Evolutionary conservation across 2,113 vertebrate genomes (phyloP).

Genomic region (Scortum barcoo): DNA sequence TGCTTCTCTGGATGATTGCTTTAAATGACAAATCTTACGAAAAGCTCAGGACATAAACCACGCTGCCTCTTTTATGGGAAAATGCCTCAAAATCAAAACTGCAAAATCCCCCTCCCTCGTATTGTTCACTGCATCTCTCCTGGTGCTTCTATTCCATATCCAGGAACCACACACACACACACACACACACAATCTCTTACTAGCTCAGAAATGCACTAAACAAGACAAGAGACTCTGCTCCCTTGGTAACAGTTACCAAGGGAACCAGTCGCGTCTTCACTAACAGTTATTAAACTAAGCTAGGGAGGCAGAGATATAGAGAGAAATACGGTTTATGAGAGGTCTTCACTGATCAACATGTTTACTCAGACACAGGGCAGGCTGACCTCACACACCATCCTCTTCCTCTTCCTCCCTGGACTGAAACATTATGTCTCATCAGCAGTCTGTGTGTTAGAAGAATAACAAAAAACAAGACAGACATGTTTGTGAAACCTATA

Average conservation of each 20-base stretch:
- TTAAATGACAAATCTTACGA: background rate
- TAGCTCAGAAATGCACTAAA: slow-evolving; percentile 45
- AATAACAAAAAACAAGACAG: slow-evolving; percentile 29
- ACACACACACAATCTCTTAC: slow-evolving; percentile 20
- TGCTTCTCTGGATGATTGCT: background rate
- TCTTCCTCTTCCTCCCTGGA: slow-evolving; percentile 34
- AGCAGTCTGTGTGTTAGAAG: slow-evolving; percentile 25
- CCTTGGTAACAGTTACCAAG: slow-evolving; percentile 72
- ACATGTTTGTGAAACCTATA: background rate
- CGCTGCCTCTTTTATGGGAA: slow-evolving; percentile 2
- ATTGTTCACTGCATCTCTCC: slow-evolving; percentile 20
- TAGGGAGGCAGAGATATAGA: slow-evolving; percentile 11
- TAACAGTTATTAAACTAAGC: slow-evolving; percentile 39
- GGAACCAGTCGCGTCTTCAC: slow-evolving; percentile 52
- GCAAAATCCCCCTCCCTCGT: slow-evolving; percentile 50
- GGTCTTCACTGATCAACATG: slow-evolving; percentile 51
- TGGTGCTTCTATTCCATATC: slow-evolving; percentile 38
- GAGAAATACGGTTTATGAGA: slow-evolving; percentile 29
- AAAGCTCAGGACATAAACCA: background rate
- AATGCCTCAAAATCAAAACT: background rate
- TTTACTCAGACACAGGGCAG: slow-evolving; percentile 51
- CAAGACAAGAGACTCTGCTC: slow-evolving; percentile 54
- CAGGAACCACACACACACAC: slow-evolving; percentile 38
- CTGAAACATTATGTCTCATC: slow-evolving; percentile 27
- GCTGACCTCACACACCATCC: slow-evolving; percentile 42